phyloP scores from a whole-genome alignment of 1,140 invertebrate species.

The Cyclargus thomasi region DNA sequence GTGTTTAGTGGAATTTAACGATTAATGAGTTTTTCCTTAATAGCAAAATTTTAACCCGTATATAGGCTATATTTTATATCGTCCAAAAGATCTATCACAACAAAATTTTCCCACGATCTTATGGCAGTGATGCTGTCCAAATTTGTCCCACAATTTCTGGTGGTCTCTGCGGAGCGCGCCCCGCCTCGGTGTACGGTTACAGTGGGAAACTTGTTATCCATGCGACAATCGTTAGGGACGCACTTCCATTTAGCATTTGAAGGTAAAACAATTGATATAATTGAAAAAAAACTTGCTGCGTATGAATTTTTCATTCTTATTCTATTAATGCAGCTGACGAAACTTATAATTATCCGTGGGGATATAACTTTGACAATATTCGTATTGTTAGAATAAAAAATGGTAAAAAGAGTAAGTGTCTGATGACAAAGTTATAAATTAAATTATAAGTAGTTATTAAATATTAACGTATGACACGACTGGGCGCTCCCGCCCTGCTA shows the following conservation, averaged over 20 bases:
- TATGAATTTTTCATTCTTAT: no score
- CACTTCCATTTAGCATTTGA: not conserved
- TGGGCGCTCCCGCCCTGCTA: slow-evolving; percentile 50
- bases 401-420: not conserved
- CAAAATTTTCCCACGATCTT: slow-evolving; percentile 22
- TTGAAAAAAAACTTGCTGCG: no score
- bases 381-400: not conserved
- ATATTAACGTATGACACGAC: slow-evolving; percentile 34
- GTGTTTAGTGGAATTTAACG: no score
- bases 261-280: not conserved
- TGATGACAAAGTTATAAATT: slow-evolving; percentile 24
- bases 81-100: not conserved
- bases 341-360: no score
- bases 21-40: not conserved
- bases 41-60: not conserved
- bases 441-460: slow-evolving; percentile 19
- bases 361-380: no score
- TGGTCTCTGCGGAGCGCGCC: slow-evolving; percentile 36
- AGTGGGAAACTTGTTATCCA: slow-evolving; percentile 53
- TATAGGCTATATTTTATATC: not conserved
- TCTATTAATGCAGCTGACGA: no score
- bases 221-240: slow-evolving; percentile 29
- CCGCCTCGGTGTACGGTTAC: slow-evolving; percentile 45
- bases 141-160: slow-evolving; percentile 41
- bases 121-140: slow-evolving; percentile 19